phyloP scores from a whole-genome alignment of 1,140 invertebrate genomes.

The Drosophila asahinai region DNA sequence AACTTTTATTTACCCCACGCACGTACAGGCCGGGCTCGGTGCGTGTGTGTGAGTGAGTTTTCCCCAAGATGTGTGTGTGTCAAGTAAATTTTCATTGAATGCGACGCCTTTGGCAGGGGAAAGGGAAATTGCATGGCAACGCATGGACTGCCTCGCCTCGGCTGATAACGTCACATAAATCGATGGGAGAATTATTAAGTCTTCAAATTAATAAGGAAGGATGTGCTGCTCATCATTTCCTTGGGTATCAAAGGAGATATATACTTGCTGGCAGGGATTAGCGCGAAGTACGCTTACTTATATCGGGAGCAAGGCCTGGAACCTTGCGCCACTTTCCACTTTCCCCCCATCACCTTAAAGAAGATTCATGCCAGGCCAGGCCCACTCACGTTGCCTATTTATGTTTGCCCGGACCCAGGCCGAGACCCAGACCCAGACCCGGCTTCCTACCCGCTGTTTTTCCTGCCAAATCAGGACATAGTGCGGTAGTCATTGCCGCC shows the following conservation, averaged over 20 bases:
- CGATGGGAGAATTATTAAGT: constrained; percentile 33
- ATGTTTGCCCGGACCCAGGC: constrained; percentile 32
- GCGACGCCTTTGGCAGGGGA: constrained; percentile 28
- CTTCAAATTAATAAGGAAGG: constrained; percentile 46
- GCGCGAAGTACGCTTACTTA: constrained; percentile 9
- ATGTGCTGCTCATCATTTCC: constrained; percentile 16
- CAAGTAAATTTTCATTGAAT: constrained; percentile 74
- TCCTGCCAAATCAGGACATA: constrained; percentile 71
- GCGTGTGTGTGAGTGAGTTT: constrained; percentile 7
- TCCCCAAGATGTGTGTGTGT: constrained; percentile 42
- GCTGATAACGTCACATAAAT: constrained; percentile 50
- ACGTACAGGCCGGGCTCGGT: constrained; percentile 46
- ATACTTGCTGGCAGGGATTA: not conserved
- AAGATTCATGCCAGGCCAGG: constrained; percentile 68
- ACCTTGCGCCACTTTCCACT: constrained; percentile 46
- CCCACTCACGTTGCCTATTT: constrained; percentile 57
- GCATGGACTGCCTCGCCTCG: constrained; percentile 13
- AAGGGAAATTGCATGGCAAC: constrained; percentile 58
- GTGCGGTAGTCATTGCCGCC: constrained; percentile 69
- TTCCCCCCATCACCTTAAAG: constrained; percentile 43
- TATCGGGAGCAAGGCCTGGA: constrained; percentile 20
- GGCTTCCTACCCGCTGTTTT: constrained; percentile 29
- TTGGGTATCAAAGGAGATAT: not conserved
- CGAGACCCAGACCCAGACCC: constrained; percentile 17
- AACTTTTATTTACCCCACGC: constrained; percentile 77